phyloP scores from a whole-genome alignment of 2,888 invertebrate genomes.

The Melikaiella ostensackeni region DNA sequence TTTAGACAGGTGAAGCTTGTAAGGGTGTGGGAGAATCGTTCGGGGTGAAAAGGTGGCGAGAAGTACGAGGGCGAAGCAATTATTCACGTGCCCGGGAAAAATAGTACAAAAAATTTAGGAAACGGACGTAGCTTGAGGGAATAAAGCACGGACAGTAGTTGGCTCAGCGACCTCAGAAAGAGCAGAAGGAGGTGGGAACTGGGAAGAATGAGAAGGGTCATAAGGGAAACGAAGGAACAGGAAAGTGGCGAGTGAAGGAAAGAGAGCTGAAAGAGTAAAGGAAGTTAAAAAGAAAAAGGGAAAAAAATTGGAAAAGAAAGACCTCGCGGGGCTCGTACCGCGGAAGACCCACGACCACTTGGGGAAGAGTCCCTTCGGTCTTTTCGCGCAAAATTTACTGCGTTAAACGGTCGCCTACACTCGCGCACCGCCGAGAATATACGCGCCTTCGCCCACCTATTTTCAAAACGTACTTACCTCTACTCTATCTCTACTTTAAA shows the following conservation, averaged over 20 bases:
- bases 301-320: slow-evolving; percentile 54
- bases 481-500: background rate
- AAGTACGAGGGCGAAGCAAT: slow-evolving; percentile 48
- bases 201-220: slow-evolving; percentile 41
- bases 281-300: slow-evolving; percentile 49
- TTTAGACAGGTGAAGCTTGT: slow-evolving; percentile 11
- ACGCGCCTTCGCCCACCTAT: background rate
- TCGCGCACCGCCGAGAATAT: slow-evolving; percentile 23
- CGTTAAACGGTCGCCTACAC: slow-evolving; percentile 58
- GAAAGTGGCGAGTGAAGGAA: slow-evolving; percentile 43
- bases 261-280: slow-evolving; percentile 50
- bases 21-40: slow-evolving; percentile 9
- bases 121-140: slow-evolving; percentile 31
- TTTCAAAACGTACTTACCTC: slow-evolving; percentile 4
- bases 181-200: slow-evolving; percentile 40
- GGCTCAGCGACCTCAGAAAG: slow-evolving; percentile 32
- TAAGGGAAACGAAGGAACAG: slow-evolving; percentile 44
- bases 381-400: slow-evolving; percentile 58
- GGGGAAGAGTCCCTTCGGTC: slow-evolving; percentile 62
- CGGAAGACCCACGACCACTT: slow-evolving; percentile 68
- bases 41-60: slow-evolving; percentile 43
- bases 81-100: slow-evolving; percentile 47
- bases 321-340: slow-evolving; percentile 69
- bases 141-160: slow-evolving; percentile 35
- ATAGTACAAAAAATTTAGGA: slow-evolving; percentile 26